Evolutionary conservation across 2,888 invertebrate species (phyloP).

Genomic region (Drosophila pullipes): DNA sequence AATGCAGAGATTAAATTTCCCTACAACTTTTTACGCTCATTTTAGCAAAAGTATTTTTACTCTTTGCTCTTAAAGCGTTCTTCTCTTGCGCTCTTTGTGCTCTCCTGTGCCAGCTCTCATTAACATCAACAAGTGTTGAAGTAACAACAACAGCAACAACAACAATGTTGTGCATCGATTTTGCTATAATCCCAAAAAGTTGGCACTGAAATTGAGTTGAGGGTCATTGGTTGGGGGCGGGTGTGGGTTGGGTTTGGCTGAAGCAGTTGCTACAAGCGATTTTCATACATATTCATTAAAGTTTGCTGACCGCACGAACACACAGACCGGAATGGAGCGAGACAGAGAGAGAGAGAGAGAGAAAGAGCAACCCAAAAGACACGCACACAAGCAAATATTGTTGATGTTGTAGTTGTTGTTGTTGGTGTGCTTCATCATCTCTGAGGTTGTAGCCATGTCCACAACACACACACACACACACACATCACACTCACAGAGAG

Average conservation of each 20-base stretch:
- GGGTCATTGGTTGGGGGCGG: neutral
- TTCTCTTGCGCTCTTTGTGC: neutral
- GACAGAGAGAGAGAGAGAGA: neutral
- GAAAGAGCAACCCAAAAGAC: conserved; percentile 14
- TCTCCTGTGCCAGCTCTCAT: conserved; percentile 37
- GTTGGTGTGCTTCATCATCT: conserved; percentile 75
- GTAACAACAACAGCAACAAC: conserved; percentile 19
- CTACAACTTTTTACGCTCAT: neutral
- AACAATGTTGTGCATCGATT: conserved; percentile 48
- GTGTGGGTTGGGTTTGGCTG: neutral
- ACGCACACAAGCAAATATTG: conserved; percentile 35
- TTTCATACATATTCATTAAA: conserved; percentile 81
- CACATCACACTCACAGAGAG: conserved; percentile 23
- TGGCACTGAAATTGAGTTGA: conserved; percentile 19
- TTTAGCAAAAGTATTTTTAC: neutral
- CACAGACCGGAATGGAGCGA: conserved; percentile 26
- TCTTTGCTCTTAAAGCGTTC: conserved; percentile 15
- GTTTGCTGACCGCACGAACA: conserved; percentile 76
- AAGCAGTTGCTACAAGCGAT: conserved; percentile 64
- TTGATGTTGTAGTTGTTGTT: conserved; percentile 35
- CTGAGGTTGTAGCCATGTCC: conserved; percentile 71
- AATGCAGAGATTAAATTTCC: neutral
- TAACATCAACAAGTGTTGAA: conserved; percentile 75
- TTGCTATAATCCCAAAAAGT: conserved; percentile 47
- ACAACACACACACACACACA: conserved; percentile 36